A percentile compares a stretch with the other conserved stretches of the same genome.
Conservation (phyloP, 2,888 invertebrate genomes). For the Calephelis perditalis region DNA sequence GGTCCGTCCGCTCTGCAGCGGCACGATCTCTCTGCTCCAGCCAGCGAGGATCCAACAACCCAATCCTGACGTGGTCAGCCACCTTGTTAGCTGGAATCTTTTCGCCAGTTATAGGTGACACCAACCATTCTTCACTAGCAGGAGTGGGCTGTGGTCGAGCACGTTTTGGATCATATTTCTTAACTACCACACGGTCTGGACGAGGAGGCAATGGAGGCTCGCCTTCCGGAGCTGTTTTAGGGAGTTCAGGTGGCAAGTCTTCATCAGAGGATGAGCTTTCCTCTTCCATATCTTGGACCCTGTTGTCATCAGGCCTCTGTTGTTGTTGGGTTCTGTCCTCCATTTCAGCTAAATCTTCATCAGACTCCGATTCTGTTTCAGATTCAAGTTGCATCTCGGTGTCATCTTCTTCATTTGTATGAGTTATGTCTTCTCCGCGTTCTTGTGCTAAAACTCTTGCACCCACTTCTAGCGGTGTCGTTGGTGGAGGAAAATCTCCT, state of each 20-base stretch:
- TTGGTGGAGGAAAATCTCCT: constrained; percentile 97
- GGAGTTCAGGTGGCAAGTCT: constrained; percentile 47
- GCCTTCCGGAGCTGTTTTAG: constrained; percentile 52
- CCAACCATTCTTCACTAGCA: constrained; percentile 89
- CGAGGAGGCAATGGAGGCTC: constrained; percentile 89
- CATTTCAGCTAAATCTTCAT: constrained; percentile 80
- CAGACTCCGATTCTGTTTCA: constrained; percentile 81
- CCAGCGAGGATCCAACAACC: constrained; percentile 97
- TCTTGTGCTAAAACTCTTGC: constrained; percentile 92
- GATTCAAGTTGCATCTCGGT: constrained; percentile 95
- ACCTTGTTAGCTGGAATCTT: constrained; percentile 98
- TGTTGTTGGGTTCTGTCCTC: constrained; percentile 77
- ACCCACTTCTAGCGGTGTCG: constrained; percentile 97
- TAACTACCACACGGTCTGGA: constrained; percentile 95
- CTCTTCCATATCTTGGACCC: constrained; percentile 95
- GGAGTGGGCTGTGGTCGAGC: constrained; percentile 81
- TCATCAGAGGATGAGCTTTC: constrained; percentile 83
- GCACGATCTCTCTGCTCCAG: constrained; percentile 97
- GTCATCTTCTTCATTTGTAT: constrained; percentile 76
- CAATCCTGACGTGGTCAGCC: constrained; percentile 98
- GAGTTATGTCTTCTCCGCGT: constrained; percentile 82
- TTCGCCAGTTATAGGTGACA: constrained; percentile 99
- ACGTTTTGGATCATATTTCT: constrained; percentile 96
- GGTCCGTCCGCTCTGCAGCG: constrained; percentile 94
- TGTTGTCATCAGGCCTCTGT: constrained; percentile 60